Base-by-base conservation (phyloP, 2,113 vertebrate genomes). In the Urocitellus parryii region DNA sequence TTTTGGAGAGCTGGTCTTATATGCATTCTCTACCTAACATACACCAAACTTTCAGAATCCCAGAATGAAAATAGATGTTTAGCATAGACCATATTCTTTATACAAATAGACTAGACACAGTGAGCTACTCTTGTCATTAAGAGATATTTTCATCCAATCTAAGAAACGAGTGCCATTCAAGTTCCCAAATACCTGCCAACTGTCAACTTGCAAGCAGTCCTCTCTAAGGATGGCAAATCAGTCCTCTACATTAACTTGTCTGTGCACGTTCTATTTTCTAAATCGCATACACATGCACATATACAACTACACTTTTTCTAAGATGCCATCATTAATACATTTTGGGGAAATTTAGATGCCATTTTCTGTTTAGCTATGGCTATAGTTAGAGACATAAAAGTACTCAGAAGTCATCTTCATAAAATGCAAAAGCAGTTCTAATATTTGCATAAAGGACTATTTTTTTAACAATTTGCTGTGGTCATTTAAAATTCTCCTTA, bases 401-500 rank as follows among this genome's bases (percentile, higher is more conserved):
- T 89, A 86, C 14, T 74, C 39, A 56, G 58, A 58, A 79, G 74
- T 93, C 34, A 90, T 97, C 82, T 91, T 82, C 58, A 67, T 80
- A 82, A 93, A 91, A 72, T 78, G 68, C 51, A 76, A 90, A 95
- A 88, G 32, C 80, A 92, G 10, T 42, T 80, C 39, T 61, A 81
- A 67, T 25, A 8, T 73, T 85, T 91, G 42, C 42, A 45, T 91
- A 76, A 93, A 91, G 34, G 67, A 8, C 24, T 51, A 51, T 76
- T 87, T 92, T 51, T 51, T 51, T 13, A 85, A 89, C 18, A 67
- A 39, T 39, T 93, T 86, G 80, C 45, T 76, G 9, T 83, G 37
- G 20, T 83, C 74, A 86, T 96, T 96, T 82, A 89, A 85, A 96
- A 89, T 73, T 77, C 53, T 90, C 74, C n/a, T 77, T 81, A 72